Evolutionary conservation across 2,888 invertebrate genomes (phyloP), one percentile per base, ranked within the genome.

Genomic region (Drosophila meridiana): DNA sequence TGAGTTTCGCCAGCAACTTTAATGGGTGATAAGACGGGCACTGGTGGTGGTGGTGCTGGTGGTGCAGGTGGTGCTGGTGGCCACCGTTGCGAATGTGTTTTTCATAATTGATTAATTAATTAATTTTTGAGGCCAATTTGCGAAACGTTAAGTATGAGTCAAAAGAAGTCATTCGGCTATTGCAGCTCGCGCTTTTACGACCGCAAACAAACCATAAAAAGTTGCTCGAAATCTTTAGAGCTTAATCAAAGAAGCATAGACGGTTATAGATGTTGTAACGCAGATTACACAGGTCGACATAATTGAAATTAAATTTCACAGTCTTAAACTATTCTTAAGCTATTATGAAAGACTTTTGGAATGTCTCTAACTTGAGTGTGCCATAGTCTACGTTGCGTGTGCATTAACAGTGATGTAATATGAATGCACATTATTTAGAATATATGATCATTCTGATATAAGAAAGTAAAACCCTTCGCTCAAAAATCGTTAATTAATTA

Each of bases 41-140:
- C n/a, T 8, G 53, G 7, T 7, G 13, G 1, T 30, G 42, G 26
- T 5, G 45, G 30, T 20, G 38, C 5, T 26, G 47, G 30, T 36
- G 28, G 26, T 47, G 47, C 13, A 20, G 43, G 20, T 28, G 26
- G 28, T 43, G 20, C 3, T 53, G 28, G 76, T 82, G 74, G 40
- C 38, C 38, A 45, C 45, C 48, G 58, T 20, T 34, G 60, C 28
- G 59, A 77, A 66, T 81, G 68, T 77, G 73, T 77, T 86, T 82
- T 82, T 82, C 83, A 88, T 86, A 88, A 80, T 86, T 87, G 78
- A 88, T 88, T 80, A 84, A 88, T 82, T 82, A 76, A 83, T 87
- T 87, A 69, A 74, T 75, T 79, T 76, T 66, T 61, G 28, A 66
- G 65, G 38, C 65, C 71, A 62, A 56, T 63, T 64, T 75, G 82